Conservation (phyloP, 2,888 invertebrate species). For the Chalcosyrphus nemorum region DNA sequence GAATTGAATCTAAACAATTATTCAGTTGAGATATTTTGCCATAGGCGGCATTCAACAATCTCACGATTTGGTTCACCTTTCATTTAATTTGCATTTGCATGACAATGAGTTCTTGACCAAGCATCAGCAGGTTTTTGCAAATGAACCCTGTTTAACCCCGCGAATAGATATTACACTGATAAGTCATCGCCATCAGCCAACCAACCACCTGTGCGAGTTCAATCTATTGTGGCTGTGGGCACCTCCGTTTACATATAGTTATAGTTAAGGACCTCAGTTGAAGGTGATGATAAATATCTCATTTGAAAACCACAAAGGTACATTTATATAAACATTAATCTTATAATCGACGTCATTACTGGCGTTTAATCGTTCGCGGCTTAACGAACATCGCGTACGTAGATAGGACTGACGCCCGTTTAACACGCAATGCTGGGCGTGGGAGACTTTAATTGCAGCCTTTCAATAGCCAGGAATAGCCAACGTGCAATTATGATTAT, state of each 20-base stretch:
- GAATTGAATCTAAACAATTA: constrained; percentile 53
- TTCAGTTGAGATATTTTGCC: constrained; percentile 45
- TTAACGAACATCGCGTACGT: constrained; percentile 13
- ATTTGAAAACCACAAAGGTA: background rate
- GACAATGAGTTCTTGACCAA: constrained; percentile 66
- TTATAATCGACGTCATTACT: constrained; percentile 1
- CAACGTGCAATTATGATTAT: constrained; percentile 49
- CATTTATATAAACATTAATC: constrained; percentile 21
- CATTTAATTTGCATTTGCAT: constrained; percentile 70
- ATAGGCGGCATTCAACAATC: constrained; percentile 66
- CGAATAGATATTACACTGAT: constrained; percentile 56
- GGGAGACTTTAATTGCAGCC: constrained; percentile 31
- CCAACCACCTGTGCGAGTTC: constrained; percentile 34
- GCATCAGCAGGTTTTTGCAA: constrained; percentile 48
- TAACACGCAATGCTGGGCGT: constrained; percentile 26
- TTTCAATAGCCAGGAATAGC: constrained; percentile 20
- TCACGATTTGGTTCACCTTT: constrained; percentile 72
- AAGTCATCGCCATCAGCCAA: constrained; percentile 32
- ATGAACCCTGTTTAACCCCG: constrained; percentile 60
- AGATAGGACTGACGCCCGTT: background rate
- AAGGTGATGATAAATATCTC: constrained; percentile 33
- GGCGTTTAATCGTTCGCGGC: constrained; percentile 8
- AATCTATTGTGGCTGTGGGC: background rate
- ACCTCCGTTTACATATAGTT: constrained; percentile 7
- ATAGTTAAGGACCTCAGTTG: constrained; percentile 29